Percentiles rank a stretch among this genome's conserved stretches.
phyloP scores from a whole-genome alignment of 2,113 vertebrate species.

The Polyodon spathula region DNA sequence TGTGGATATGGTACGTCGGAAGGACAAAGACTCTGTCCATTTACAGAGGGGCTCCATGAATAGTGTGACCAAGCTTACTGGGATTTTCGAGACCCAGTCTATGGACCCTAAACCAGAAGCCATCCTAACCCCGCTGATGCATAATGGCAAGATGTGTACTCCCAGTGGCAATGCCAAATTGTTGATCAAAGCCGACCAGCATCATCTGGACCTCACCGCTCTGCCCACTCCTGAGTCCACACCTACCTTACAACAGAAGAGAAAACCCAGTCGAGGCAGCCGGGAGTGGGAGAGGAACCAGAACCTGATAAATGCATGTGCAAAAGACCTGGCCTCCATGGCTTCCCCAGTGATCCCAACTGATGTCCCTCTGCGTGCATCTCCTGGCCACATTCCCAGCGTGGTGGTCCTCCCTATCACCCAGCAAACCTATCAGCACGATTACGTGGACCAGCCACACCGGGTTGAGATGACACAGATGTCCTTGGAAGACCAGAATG shows the following conservation, averaged over 20 bases:
- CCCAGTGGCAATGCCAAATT: conserved; percentile 72
- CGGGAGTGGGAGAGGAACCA: conserved; percentile 94
- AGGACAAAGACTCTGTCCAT: conserved; percentile 79
- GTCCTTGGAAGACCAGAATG: conserved; percentile 77
- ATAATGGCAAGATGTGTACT: conserved; percentile 78
- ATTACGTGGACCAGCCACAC: conserved; percentile 91
- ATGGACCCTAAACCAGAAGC: conserved; percentile 89
- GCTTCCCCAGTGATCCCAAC: conserved; percentile 83
- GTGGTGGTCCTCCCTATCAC: conserved; percentile 86
- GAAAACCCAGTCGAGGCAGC: conserved; percentile 82
- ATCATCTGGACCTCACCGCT: conserved; percentile 84
- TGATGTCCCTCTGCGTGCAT: conserved; percentile 81
- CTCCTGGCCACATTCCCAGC: conserved; percentile 89
- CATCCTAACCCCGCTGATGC: conserved; percentile 89
- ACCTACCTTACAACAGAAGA: conserved; percentile 85
- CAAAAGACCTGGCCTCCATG: conserved; percentile 83
- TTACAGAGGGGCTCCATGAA: conserved; percentile 88
- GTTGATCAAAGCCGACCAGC: conserved; percentile 92
- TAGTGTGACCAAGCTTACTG: conserved; percentile 91
- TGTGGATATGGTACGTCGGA: conserved; percentile 65
- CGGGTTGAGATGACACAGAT: conserved; percentile 61
- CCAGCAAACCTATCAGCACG: conserved; percentile 88
- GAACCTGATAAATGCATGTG: conserved; percentile 94
- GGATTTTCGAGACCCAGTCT: conserved; percentile 84
- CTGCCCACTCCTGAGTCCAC: conserved; percentile 93